Percentiles rank a stretch among this genome's conserved stretches.
Conservation (phyloP, 2,888 invertebrate species). For the Epirrhoe alternata region DNA sequence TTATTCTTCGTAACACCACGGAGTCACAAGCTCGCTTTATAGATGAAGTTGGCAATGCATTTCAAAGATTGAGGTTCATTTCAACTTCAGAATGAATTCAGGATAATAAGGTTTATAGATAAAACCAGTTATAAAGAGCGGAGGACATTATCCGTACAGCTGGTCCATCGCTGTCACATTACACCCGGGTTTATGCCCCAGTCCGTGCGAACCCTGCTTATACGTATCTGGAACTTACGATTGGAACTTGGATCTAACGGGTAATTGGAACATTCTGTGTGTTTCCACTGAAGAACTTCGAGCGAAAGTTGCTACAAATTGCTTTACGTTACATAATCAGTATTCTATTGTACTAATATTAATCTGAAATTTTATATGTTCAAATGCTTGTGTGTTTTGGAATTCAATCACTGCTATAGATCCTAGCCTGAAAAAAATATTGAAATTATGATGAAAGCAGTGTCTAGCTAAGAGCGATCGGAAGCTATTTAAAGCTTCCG, state of each 20-base stretch:
- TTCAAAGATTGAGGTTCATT: too few relatives aligned
- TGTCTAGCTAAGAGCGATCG: too few relatives aligned
- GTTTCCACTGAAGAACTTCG: slow-evolving; percentile 45
- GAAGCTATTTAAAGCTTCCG: too few relatives aligned
- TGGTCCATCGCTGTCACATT: slow-evolving; percentile 71
- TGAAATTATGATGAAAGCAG: too few relatives aligned
- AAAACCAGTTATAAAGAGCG: slow-evolving; percentile 68
- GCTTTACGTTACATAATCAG: not conserved
- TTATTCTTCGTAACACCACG: too few relatives aligned
- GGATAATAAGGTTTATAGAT: slow-evolving; percentile 66
- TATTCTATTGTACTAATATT: not conserved
- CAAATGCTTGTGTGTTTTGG: too few relatives aligned
- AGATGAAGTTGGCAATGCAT: too few relatives aligned
- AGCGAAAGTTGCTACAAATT: slow-evolving; percentile 27
- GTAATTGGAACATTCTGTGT: slow-evolving; percentile 58
- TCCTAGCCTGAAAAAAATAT: too few relatives aligned
- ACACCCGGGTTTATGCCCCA: slow-evolving; percentile 65
- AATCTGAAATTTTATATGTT: too few relatives aligned
- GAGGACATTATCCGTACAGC: slow-evolving; percentile 67
- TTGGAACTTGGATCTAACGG: slow-evolving; percentile 59
- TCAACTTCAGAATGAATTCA: too few relatives aligned
- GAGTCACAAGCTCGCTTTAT: too few relatives aligned
- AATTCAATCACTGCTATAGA: too few relatives aligned
- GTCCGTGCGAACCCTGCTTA: slow-evolving; percentile 53
- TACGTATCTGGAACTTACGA: slow-evolving; percentile 60